A percentile compares a stretch with the other conserved stretches of the same genome.
phyloP scores from a whole-genome alignment of 1,140 invertebrate species.

The Arion vulgaris region DNA sequence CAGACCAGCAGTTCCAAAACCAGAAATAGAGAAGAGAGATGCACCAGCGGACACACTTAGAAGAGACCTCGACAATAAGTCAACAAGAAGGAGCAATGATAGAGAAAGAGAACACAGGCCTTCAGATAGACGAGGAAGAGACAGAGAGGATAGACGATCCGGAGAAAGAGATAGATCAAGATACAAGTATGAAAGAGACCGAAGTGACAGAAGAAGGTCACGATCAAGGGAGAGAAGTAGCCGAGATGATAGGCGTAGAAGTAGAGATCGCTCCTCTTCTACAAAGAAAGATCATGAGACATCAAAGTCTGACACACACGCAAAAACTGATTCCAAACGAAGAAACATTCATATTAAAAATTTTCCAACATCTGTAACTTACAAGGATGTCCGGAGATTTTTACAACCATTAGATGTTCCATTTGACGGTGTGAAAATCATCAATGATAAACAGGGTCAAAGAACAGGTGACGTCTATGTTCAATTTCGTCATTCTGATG shows the following conservation, averaged over 20 bases:
- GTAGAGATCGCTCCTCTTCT: slow-evolving; percentile 34
- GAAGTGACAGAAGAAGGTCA: slow-evolving; percentile 46
- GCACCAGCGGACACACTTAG: background rate
- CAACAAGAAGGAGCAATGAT: slow-evolving; percentile 26
- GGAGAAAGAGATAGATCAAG: slow-evolving; percentile 34
- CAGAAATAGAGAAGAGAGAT: slow-evolving; percentile 2
- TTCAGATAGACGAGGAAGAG: slow-evolving; percentile 40
- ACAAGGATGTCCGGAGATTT: slow-evolving; percentile 83
- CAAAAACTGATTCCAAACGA: background rate
- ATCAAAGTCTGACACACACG: slow-evolving; percentile 8
- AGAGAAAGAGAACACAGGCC: slow-evolving; percentile 42
- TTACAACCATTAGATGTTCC: slow-evolving; percentile 85
- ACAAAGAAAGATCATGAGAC: slow-evolving; percentile 27
- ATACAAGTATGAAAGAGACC: slow-evolving; percentile 45
- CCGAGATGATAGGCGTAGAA: slow-evolving; percentile 42
- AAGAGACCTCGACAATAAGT: slow-evolving; percentile 27
- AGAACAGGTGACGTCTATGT: slow-evolving; percentile 86
- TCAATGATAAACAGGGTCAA: slow-evolving; percentile 84
- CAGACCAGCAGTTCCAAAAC: background rate
- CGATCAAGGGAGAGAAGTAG: slow-evolving; percentile 36
- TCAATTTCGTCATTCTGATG: slow-evolving; percentile 79
- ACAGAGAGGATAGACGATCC: slow-evolving; percentile 41
- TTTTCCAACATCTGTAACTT: slow-evolving; percentile 58
- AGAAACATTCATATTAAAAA: slow-evolving; percentile 50
- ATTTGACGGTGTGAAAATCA: slow-evolving; percentile 87